Evolutionary conservation across 2,113 vertebrate species (phyloP).

Genomic region (Miniopterus natalensis): DNA sequence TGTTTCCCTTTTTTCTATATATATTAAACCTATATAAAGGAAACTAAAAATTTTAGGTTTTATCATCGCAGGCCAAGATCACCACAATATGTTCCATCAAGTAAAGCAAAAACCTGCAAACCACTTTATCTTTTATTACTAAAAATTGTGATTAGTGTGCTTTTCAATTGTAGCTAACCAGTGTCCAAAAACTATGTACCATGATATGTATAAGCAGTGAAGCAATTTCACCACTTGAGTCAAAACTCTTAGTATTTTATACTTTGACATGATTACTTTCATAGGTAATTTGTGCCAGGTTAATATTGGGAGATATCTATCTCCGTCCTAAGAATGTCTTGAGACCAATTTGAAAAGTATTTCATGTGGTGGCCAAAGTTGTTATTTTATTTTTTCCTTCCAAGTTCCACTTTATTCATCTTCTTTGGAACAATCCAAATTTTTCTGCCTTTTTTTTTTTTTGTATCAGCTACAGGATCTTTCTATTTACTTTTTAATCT

Average conservation of each 20-base stretch:
- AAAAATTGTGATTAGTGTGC: background rate
- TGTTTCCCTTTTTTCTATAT: background rate
- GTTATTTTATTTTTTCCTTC: background rate
- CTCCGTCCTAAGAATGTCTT: constrained; percentile 7
- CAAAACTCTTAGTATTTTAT: constrained; percentile 49
- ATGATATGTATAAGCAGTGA: constrained; percentile 20
- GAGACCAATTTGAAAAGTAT: constrained; percentile 41
- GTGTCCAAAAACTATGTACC: background rate
- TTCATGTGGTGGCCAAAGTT: background rate
- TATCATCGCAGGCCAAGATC: background rate
- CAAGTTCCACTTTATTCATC: background rate
- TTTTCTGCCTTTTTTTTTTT: background rate
- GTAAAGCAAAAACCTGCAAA: background rate
- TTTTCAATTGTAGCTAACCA: constrained; percentile 38
- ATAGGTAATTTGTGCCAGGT: constrained; percentile 27
- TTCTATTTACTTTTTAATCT: constrained; percentile 13
- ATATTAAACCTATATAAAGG: background rate
- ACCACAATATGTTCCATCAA: constrained; percentile 16
- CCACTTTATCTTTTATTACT: constrained; percentile 32
- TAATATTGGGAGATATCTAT: background rate
- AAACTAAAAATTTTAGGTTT: constrained; percentile 37
- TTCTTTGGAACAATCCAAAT: constrained; percentile 37
- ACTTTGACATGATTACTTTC: constrained; percentile 41
- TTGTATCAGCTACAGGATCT: background rate
- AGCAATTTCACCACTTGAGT: background rate